phyloP scores from a whole-genome alignment of 2,888 invertebrate genomes.

The Drosophila phalerata region DNA sequence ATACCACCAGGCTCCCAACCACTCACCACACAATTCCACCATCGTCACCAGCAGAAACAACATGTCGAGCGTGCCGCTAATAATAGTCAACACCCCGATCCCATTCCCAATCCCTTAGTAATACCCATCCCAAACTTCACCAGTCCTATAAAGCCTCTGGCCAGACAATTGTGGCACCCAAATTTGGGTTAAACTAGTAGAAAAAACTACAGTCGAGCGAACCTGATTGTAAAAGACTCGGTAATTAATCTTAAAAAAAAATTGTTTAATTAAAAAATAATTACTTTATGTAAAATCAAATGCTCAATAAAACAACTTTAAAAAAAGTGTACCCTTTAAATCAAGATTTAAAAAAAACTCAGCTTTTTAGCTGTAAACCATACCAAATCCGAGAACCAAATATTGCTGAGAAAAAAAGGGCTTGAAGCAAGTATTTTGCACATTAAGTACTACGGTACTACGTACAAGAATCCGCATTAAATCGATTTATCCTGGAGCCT shows the following conservation, averaged over 20 bases:
- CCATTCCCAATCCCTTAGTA: neutral
- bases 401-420: too few relatives aligned
- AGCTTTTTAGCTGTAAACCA: too few relatives aligned
- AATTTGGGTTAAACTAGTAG: conserved; percentile 35
- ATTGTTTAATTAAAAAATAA: too few relatives aligned
- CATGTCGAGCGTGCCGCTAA: conserved; percentile 76
- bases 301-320: too few relatives aligned
- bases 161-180: conserved; percentile 45
- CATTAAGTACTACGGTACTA: too few relatives aligned
- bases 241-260: neutral
- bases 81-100: conserved; percentile 56
- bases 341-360: too few relatives aligned
- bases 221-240: neutral
- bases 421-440: too few relatives aligned
- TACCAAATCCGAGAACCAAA: too few relatives aligned
- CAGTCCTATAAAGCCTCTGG: conserved; percentile 6
- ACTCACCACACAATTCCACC: neutral
- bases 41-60: neutral
- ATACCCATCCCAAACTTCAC: conserved; percentile 18
- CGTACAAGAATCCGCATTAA: too few relatives aligned
- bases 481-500: too few relatives aligned
- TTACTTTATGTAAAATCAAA: too few relatives aligned
- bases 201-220: neutral
- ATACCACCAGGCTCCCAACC: neutral
- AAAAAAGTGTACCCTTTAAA: too few relatives aligned